A percentile compares a stretch with the other conserved stretches of the same genome.
phyloP scores from a whole-genome alignment of 2,113 vertebrate genomes.

The Eonycteris spelaea region DNA sequence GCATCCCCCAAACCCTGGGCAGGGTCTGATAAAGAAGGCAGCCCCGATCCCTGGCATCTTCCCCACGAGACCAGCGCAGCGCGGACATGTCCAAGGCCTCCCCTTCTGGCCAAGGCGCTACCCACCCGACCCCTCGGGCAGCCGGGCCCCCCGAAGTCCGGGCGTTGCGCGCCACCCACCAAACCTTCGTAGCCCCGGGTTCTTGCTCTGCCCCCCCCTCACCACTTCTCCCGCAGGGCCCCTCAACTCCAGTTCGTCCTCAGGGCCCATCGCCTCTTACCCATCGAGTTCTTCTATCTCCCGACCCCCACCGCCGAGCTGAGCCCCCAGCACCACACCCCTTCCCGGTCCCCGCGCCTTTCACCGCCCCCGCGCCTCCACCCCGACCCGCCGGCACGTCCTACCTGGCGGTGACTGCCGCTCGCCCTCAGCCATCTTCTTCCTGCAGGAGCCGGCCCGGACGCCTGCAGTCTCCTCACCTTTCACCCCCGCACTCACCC shows the following conservation, averaged over 20 bases:
- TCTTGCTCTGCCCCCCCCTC: not conserved
- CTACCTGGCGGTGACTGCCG: slow-evolving; percentile 81
- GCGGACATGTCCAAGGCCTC: not conserved
- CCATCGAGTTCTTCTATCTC: not conserved
- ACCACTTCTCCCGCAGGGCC: not conserved
- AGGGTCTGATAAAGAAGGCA: not conserved
- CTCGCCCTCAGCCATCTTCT: slow-evolving; percentile 89
- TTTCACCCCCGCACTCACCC: slow-evolving; percentile 72
- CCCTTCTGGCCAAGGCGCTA: not conserved
- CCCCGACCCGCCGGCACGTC: not conserved
- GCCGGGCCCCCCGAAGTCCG: not conserved
- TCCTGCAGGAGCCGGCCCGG: slow-evolving; percentile 56
- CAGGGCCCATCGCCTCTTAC: not conserved
- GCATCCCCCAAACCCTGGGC: not conserved
- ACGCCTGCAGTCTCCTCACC: slow-evolving; percentile 20
- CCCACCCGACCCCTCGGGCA: not conserved
- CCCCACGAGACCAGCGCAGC: not conserved
- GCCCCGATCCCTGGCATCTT: not conserved
- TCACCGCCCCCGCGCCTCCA: not conserved
- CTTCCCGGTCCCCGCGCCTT: not conserved
- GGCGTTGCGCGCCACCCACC: not conserved
- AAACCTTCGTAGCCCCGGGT: not conserved
- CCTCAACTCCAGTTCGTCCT: not conserved
- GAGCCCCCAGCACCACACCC: not conserved
- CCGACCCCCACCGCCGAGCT: not conserved